phyloP scores from a whole-genome alignment of 2,113 vertebrate species.

The Nyctibius bracteatus region DNA sequence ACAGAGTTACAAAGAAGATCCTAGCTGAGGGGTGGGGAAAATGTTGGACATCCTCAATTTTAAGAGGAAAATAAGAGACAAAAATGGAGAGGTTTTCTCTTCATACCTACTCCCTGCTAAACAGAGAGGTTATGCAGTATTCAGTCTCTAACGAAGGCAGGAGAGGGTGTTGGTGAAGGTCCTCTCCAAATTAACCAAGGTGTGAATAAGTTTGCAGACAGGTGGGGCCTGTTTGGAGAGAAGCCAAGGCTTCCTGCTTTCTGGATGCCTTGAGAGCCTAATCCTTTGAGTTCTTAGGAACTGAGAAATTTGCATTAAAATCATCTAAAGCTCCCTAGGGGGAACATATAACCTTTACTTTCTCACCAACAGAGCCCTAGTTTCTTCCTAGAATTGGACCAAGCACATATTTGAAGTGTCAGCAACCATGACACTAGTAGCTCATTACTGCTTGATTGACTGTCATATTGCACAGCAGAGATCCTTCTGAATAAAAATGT shows the following conservation, averaged over 20 bases:
- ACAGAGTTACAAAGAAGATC: not conserved
- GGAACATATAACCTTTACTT: not conserved
- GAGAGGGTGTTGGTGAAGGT: not conserved
- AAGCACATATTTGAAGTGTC: not conserved
- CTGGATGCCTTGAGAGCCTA: not conserved
- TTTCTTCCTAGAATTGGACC: not conserved
- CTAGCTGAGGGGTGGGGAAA: not conserved
- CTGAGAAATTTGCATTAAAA: not conserved
- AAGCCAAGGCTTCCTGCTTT: not conserved
- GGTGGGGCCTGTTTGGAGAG: not conserved
- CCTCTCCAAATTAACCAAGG: not conserved
- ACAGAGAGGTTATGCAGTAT: not conserved
- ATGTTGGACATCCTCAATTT: not conserved
- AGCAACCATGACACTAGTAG: not conserved
- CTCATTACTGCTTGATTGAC: not conserved
- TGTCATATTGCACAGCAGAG: slow-evolving; percentile 14
- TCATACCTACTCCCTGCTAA: not conserved
- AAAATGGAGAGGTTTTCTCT: not conserved
- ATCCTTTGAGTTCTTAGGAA: not conserved
- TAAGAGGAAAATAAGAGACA: not conserved
- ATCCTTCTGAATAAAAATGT: not conserved
- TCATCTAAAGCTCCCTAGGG: not conserved
- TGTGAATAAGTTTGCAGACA: not conserved
- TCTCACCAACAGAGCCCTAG: not conserved
- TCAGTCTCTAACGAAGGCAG: not conserved